These are phyloP conservation scores for Ctenopoma kingsleyae DNA, from an alignment of 2,797 vertebrate genomes.

Conservation along the genomic window DNA sequence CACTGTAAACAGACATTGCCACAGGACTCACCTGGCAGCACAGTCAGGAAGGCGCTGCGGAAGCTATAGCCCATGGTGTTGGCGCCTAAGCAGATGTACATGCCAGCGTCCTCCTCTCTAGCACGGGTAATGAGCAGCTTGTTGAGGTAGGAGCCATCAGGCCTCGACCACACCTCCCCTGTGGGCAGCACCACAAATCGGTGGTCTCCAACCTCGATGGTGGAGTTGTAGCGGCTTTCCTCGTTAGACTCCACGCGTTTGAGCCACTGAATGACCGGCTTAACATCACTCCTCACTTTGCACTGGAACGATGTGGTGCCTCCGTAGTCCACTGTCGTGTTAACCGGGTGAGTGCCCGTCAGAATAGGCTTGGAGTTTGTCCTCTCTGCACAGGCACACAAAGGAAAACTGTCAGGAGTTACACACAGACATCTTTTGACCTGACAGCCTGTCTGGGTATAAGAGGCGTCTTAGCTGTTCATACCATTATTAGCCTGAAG, in stretches of 20 bases:
- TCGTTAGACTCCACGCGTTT: constrained; percentile 94
- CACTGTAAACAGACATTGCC: constrained; percentile 8
- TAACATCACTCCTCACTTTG: constrained; percentile 97
- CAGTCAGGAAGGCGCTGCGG: constrained; percentile 96
- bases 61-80: constrained; percentile 99
- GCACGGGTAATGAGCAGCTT: constrained; percentile 97
- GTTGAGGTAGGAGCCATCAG: constrained; percentile 98
- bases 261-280: constrained; percentile 98
- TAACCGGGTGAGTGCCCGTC: constrained; percentile 96
- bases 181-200: constrained; percentile 96
- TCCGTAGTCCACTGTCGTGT: constrained; percentile 96
- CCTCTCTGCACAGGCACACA: constrained; percentile 85
- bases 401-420: constrained; percentile 29
- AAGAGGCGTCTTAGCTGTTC: constrained; percentile 50
- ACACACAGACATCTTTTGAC: constrained; percentile 31
- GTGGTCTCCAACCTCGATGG: constrained; percentile 96
- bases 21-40: constrained; percentile 89
- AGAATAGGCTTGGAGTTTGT: constrained; percentile 96
- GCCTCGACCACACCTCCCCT: constrained; percentile 97
- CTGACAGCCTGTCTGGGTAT: constrained; percentile 38
- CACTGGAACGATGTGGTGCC: constrained; percentile 98
- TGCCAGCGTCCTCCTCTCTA: constrained; percentile 96
- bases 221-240: constrained; percentile 97
- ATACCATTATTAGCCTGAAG: constrained; percentile 56
- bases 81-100: constrained; percentile 98